phyloP scores from a whole-genome alignment of 1,140 invertebrate species.

The Proales similis region DNA sequence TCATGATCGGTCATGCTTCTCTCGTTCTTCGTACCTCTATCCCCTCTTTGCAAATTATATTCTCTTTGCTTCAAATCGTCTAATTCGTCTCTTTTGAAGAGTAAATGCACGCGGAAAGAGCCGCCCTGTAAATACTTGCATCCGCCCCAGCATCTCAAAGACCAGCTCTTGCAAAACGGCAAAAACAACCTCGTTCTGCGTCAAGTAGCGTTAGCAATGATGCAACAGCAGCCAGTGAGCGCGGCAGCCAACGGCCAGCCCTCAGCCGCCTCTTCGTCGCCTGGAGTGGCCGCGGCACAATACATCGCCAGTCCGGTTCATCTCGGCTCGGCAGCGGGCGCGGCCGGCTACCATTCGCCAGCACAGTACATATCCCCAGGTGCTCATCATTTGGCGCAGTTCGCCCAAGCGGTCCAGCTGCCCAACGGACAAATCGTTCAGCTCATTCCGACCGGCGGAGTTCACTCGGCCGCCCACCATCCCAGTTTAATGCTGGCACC shows the following conservation, averaged over 20 bases:
- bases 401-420: neutral
- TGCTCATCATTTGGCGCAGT: neutral
- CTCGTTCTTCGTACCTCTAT: too few relatives aligned
- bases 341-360: neutral
- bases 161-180: conserved; percentile 98
- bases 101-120: conserved; percentile 98
- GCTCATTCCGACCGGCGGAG: neutral
- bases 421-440: neutral
- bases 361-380: neutral
- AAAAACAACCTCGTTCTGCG: conserved; percentile 88
- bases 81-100: conserved; percentile 63
- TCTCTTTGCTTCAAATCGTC: too few relatives aligned
- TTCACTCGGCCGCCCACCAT: neutral
- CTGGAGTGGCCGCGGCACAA: conserved; percentile 10
- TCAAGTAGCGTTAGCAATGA: conserved; percentile 36
- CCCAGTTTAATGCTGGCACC: neutral
- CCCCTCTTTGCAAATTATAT: too few relatives aligned
- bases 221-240: conserved; percentile 31
- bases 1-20: too few relatives aligned
- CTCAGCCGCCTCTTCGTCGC: neutral
- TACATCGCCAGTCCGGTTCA: neutral
- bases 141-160: conserved; percentile 97
- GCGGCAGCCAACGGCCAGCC: conserved; percentile 13
- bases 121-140: conserved; percentile 99
- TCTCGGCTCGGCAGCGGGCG: neutral